A percentile compares a stretch with the other conserved stretches of the same genome.
Evolutionary conservation across 1,140 invertebrate species (phyloP).

Genomic region (Drosophila seguyi): DNA sequence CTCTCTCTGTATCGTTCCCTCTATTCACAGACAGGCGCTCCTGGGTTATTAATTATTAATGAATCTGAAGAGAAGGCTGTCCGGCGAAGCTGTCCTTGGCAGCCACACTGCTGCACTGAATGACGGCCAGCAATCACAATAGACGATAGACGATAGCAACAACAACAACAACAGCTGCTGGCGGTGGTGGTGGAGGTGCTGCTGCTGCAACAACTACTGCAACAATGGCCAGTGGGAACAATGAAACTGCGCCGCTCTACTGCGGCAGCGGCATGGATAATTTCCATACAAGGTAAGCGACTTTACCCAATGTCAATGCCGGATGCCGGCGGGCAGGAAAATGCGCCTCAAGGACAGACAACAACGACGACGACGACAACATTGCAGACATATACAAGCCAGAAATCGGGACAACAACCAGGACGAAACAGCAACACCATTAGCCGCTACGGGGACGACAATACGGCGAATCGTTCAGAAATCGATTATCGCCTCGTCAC

Average conservation of each 20-base stretch:
- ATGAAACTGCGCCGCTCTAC: conserved; percentile 74
- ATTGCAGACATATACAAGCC: conserved; percentile 11
- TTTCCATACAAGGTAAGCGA: conserved; percentile 76
- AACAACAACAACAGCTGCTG: conserved; percentile 14
- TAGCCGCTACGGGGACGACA: conserved; percentile 35
- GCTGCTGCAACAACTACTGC: conserved; percentile 7
- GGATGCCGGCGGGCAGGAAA: conserved; percentile 17
- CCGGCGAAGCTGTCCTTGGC: conserved; percentile 55
- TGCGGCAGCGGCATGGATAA: conserved; percentile 81
- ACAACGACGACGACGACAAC: conserved; percentile 6
- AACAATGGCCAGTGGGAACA: conserved; percentile 72
- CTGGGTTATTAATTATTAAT: conserved; percentile 67
- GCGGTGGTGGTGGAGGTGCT: conserved; percentile 19
- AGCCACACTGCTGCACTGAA: conserved; percentile 35
- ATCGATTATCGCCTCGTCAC: conserved; percentile 65
- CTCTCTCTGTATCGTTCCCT: background rate
- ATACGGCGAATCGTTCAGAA: conserved; percentile 56
- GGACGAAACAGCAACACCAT: conserved; percentile 19
- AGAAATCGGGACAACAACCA: conserved; percentile 15
- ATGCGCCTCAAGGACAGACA: conserved; percentile 48
- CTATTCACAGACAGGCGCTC: conserved; percentile 29
- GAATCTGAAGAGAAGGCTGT: conserved; percentile 42
- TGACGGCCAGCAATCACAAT: conserved; percentile 43
- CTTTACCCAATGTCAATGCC: conserved; percentile 46
- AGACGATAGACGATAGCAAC: conserved; percentile 26